phyloP scores from a whole-genome alignment of 23 tunicate species.

The Diplosoma virens region DNA sequence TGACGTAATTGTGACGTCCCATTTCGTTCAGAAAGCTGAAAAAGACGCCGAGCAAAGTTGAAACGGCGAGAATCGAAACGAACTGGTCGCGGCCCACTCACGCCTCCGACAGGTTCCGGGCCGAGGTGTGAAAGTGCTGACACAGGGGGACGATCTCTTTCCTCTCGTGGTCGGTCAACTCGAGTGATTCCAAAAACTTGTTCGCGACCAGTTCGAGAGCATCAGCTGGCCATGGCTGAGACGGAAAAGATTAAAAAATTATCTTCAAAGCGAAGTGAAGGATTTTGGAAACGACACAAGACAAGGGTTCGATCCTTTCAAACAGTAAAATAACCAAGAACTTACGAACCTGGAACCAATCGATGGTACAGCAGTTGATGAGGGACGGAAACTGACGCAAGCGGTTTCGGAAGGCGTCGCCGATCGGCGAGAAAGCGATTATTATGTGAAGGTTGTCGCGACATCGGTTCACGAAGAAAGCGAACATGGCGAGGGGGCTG shows the following conservation, averaged over 20 bases:
- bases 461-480: conserved; percentile 88
- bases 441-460: conserved; percentile 86
- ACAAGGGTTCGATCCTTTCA: too few species aligned
- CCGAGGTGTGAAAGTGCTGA: conserved; percentile 95
- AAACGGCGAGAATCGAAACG: not conserved
- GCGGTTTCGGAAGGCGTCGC: conserved; percentile 97
- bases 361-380: conserved; percentile 99
- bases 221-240: conserved; percentile 99
- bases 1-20: conserved; percentile 98
- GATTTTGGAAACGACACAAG: too few species aligned
- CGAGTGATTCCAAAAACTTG: conserved; percentile 84
- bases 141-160: conserved; percentile 91
- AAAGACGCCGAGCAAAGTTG: not conserved
- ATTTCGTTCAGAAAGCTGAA: conserved; percentile 76
- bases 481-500: conserved; percentile 95
- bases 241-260: too few species aligned
- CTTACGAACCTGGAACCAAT: conserved; percentile 93
- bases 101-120: conserved; percentile 78
- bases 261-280: too few species aligned
- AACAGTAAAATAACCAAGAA: too few species aligned
- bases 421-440: conserved; percentile 99
- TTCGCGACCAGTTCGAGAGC: conserved; percentile 98
- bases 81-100: too few species aligned
- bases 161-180: conserved; percentile 88
- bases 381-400: conserved; percentile 97